phyloP scores from a whole-genome alignment of 2,888 invertebrate species.

The Hetaerina titia region DNA sequence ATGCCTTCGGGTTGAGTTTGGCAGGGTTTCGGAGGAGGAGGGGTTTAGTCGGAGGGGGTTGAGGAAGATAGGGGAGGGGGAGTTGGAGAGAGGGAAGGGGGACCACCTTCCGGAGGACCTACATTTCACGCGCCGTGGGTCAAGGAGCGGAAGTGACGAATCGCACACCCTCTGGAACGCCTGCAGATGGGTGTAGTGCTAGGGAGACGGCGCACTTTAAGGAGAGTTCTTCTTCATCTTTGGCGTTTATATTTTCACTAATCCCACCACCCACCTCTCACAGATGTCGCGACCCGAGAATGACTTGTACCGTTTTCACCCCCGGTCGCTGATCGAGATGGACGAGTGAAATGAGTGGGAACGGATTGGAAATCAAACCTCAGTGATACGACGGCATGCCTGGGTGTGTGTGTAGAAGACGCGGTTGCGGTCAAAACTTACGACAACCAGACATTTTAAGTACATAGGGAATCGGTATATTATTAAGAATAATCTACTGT shows the following conservation, averaged over 20 bases:
- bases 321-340: neutral
- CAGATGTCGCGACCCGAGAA: neutral
- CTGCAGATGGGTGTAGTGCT: neutral
- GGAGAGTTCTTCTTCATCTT: neutral
- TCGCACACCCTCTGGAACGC: neutral
- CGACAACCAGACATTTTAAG: too few relatives aligned
- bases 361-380: neutral
- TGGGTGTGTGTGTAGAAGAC: neutral
- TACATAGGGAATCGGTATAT: too few relatives aligned
- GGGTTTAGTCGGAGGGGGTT: neutral
- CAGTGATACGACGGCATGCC: neutral
- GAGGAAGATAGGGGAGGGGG: neutral
- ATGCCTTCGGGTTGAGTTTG: too few relatives aligned
- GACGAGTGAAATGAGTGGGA: neutral
- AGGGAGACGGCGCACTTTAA: neutral
- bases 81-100: neutral
- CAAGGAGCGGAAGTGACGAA: constrained; percentile 34
- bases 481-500: too few relatives aligned
- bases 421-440: neutral
- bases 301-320: neutral
- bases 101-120: constrained; percentile 11
- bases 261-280: neutral
- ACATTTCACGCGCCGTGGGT: constrained; percentile 32
- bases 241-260: neutral
- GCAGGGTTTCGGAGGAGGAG: neutral